phyloP scores from a whole-genome alignment of 2,888 invertebrate genomes.

The Thyatira batis region DNA sequence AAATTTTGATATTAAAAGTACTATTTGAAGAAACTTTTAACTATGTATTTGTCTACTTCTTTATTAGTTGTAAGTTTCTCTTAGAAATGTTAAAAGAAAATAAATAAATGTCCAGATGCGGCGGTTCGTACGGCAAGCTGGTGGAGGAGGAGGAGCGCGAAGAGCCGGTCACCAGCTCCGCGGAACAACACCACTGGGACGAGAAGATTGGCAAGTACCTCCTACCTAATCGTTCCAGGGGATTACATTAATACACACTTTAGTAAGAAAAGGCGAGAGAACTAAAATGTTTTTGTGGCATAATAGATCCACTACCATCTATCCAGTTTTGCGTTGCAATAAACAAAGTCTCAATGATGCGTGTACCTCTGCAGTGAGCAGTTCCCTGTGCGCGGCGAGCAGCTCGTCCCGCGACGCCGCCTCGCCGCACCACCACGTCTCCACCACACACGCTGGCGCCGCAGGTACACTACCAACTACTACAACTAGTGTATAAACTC shows the following conservation, averaged over 20 bases:
- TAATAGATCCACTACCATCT: neutral
- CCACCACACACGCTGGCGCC: conserved; percentile 64
- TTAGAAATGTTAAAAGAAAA: too few species aligned
- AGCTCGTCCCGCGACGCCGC: conserved; percentile 42
- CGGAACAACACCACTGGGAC: conserved; percentile 59
- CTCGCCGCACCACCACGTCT: conserved; percentile 59
- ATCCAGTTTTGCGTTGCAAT: neutral
- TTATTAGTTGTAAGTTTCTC: too few species aligned
- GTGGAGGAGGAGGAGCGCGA: conserved; percentile 35
- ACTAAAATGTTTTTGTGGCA: neutral
- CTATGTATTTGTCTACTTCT: too few species aligned
- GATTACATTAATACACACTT: too few species aligned
- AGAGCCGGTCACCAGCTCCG: conserved; percentile 58
- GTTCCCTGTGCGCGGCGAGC: conserved; percentile 42
- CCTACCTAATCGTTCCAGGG: neutral
- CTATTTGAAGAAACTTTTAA: too few species aligned
- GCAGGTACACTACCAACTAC: neutral
- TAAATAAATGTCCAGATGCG: conserved; percentile 45
- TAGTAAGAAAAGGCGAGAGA: neutral
- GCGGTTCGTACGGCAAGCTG: conserved; percentile 39
- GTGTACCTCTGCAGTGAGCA: conserved; percentile 50
- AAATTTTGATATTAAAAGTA: too few species aligned
- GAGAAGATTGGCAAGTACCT: conserved; percentile 51
- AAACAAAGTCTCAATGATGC: neutral
- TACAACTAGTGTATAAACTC: too few species aligned